These are phyloP conservation scores for Danaus plexippus DNA, from an alignment of 1,140 invertebrate genomes.

Conservation along the genomic window DNA sequence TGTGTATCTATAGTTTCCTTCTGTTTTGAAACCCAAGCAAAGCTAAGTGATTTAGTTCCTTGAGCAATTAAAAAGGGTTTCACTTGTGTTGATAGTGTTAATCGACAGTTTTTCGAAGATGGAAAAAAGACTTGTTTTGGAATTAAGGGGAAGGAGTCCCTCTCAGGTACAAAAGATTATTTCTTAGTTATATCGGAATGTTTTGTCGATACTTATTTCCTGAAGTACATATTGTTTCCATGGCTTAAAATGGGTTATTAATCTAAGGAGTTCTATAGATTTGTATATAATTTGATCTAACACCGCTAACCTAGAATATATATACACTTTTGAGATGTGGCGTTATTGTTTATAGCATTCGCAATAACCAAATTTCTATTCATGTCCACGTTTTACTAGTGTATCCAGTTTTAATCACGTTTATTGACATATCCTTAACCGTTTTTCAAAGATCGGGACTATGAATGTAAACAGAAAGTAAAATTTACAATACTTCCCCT, in stretches of 20 bases:
- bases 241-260: conserved; percentile 6
- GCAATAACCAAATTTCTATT: conserved; percentile 61
- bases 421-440: conserved; percentile 3
- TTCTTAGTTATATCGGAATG: conserved; percentile 63
- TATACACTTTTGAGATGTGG: conserved; percentile 43
- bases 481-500: conserved; percentile 22
- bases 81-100: conserved; percentile 49
- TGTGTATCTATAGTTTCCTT: conserved; percentile 70
- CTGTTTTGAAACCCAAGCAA: conserved; percentile 72
- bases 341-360: conserved; percentile 37
- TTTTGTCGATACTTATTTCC: conserved; percentile 72
- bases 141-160: conserved; percentile 86
- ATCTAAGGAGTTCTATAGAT: conserved; percentile 4
- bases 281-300: conserved; percentile 1
- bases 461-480: conserved; percentile 5
- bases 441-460: background rate
- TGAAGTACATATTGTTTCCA: conserved; percentile 34
- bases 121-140: conserved; percentile 94
- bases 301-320: conserved; percentile 11
- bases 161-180: conserved; percentile 80
- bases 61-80: conserved; percentile 48
- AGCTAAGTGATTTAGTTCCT: conserved; percentile 67
- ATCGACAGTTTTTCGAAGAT: conserved; percentile 71
- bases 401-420: conserved; percentile 6
- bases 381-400: conserved; percentile 49